A percentile compares a stretch with the other conserved stretches of the same genome.
Conservation (phyloP, 2,888 invertebrate genomes). For the Ashinkailepas kermadecensis region DNA sequence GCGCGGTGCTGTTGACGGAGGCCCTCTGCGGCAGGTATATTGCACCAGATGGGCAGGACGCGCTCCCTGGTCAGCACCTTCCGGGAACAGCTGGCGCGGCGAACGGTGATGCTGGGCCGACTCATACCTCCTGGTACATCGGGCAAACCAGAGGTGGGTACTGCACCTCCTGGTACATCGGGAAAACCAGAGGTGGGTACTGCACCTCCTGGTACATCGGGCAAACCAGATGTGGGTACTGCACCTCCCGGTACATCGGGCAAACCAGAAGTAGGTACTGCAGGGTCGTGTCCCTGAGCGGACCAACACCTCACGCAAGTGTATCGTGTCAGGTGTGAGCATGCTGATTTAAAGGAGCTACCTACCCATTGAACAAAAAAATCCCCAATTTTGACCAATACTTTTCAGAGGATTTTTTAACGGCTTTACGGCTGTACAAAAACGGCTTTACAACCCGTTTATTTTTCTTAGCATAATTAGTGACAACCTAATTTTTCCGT, state of each 20-base stretch:
- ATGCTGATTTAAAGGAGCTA: too few relatives aligned
- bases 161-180: background rate
- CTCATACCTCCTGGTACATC: background rate
- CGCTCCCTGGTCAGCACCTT: constrained; percentile 11
- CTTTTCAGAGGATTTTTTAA: too few relatives aligned
- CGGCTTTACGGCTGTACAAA: too few relatives aligned
- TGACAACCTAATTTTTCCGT: too few relatives aligned
- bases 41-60: background rate
- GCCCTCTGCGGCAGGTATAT: background rate
- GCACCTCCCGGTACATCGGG: background rate
- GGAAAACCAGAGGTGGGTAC: background rate
- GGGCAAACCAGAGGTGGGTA: background rate
- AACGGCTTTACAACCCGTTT: too few relatives aligned
- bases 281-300: background rate
- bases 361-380: too few relatives aligned
- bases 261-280: background rate
- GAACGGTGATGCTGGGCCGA: constrained; percentile 13
- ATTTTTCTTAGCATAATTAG: too few relatives aligned
- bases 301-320: too few relatives aligned
- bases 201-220: background rate
- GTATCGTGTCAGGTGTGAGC: too few relatives aligned
- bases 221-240: background rate
- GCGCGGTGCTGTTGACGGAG: too few relatives aligned
- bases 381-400: too few relatives aligned
- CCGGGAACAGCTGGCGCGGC: constrained; percentile 5